Percentiles rank a stretch among this genome's conserved stretches.
These are phyloP conservation scores for Grantiella picta DNA, from an alignment of 2,113 vertebrate genomes.

Conservation along the genomic window DNA sequence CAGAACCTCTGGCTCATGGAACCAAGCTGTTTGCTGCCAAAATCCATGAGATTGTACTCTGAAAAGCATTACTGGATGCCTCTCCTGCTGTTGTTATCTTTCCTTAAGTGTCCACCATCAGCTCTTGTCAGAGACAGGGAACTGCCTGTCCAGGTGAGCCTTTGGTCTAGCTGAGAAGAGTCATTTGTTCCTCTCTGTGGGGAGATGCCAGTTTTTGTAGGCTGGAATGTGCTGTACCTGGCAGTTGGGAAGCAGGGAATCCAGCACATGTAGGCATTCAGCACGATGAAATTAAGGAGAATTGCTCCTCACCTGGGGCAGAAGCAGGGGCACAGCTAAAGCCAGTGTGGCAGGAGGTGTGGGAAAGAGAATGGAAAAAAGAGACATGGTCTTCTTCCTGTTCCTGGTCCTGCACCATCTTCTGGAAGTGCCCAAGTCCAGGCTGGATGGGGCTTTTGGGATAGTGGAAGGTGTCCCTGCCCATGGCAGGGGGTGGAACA, in stretches of 20 bases:
- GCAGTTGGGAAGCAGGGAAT: background rate
- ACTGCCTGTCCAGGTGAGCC: background rate
- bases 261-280: background rate
- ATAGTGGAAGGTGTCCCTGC: background rate
- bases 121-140: background rate
- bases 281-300: background rate
- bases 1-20: background rate
- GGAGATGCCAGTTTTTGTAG: background rate
- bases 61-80: background rate
- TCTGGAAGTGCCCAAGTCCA: background rate
- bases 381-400: background rate
- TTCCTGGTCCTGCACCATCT: background rate
- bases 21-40: constrained; percentile 1
- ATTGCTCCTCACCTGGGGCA: background rate
- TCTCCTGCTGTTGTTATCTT: background rate
- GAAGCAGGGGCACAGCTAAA: background rate
- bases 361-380: background rate
- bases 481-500: background rate
- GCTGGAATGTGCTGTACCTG: background rate
- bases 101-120: background rate
- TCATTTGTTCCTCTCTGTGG: background rate
- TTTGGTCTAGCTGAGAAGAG: background rate
- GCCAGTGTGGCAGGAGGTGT: background rate
- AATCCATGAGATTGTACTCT: background rate
- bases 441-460: fast-evolving